Base-by-base conservation (phyloP, 1,140 invertebrate species). In the Hesperophylax magnus region DNA sequence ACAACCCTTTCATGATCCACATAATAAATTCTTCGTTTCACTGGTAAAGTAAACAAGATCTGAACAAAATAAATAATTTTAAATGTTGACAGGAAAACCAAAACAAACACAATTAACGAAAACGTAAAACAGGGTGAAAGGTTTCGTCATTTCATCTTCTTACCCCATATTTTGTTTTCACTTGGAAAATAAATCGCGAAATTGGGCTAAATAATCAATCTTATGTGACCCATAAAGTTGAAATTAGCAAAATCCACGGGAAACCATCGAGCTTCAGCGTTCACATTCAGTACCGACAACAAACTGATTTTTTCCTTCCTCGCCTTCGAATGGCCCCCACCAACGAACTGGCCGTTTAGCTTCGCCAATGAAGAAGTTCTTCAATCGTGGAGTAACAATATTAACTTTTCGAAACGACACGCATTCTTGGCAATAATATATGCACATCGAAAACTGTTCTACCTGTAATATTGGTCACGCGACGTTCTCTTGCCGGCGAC, bases 221-320 rank as follows among this genome's bases (percentile, higher is more conserved):
- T 83, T 83, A 81, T 83, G 82, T 83, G 72, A 81, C 82, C 82
- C 82, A 83, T 79, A 83, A 83, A 79, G 69, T 71, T 83, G 82
- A 83, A 83, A 83, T 81, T 83, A 83, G 61, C 74, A 78, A 8
- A 52, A 61, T 61, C 31, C 34, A 61, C 75, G 75, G 58, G 56
- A 17, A 39, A 17, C 52, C 72, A 14, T 22, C 11, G 34, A 31
- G 71, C 31, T 52, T 31, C 18, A 14, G 71, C 78, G 78, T 52
- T 82, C 81, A 80, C 78, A 78, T 80, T 58, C 78, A 61, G 61
- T 47, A 52, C 58, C 78, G 74, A 27, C 54, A 34, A 18, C 27
- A 58, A 63, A 80, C 80, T 78, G 78, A 60, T 34, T 72, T 58
- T 79, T 54, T 47, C 69, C n/a, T 52, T 53, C 47, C 20, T 17